Conservation (phyloP, 1,140 invertebrate genomes). For the Leptopilina boulardi region DNA sequence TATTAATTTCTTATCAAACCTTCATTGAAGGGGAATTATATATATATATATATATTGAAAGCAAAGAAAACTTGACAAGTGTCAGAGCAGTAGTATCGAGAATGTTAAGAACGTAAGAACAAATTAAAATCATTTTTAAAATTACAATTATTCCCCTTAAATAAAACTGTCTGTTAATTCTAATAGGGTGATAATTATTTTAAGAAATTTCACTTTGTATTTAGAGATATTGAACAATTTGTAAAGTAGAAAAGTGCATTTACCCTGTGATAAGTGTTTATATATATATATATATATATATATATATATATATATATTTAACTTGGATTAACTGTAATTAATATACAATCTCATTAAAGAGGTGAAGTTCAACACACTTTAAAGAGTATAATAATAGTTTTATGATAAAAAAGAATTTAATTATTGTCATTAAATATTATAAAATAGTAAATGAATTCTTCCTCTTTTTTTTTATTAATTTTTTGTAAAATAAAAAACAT, state of each 20-base stretch:
- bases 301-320: background rate
- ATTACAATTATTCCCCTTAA: too few species aligned
- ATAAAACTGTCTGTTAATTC: too few species aligned
- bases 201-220: too few species aligned
- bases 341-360: background rate
- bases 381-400: background rate
- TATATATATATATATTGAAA: too few species aligned
- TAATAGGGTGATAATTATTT: too few species aligned
- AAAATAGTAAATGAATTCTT: background rate
- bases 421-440: background rate
- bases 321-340: conserved; percentile 2
- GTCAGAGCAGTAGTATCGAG: conserved; percentile 1
- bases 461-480: background rate
- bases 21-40: conserved; percentile 14
- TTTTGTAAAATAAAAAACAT: too few species aligned
- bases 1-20: conserved; percentile 7
- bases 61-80: conserved; percentile 4
- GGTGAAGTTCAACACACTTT: background rate
- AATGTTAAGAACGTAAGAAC: background rate
- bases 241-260: conserved; percentile 6
- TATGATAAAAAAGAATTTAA: background rate
- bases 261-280: conserved; percentile 18
- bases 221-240: background rate
- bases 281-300: background rate
- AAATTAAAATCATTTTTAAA: too few species aligned